Evolutionary conservation across 23 tunicate species (phyloP).

Genomic region (Ascidia mentula): DNA sequence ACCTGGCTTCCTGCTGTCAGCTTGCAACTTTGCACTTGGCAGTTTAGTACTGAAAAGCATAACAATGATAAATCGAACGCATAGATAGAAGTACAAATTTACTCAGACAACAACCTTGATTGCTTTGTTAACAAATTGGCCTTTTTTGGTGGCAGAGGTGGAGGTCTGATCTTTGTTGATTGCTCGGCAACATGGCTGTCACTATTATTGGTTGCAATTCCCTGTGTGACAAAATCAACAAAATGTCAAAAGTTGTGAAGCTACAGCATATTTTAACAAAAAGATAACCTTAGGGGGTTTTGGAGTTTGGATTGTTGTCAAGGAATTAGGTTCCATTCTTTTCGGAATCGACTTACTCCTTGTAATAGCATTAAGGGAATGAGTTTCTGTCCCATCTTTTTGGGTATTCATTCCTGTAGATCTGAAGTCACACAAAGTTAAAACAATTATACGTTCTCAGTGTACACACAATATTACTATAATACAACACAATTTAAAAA

Average conservation of each 20-base stretch:
- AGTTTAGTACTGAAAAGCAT: not conserved
- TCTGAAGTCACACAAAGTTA: not conserved
- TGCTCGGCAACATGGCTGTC: not conserved
- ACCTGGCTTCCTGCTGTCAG: not conserved
- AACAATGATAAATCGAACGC: not conserved
- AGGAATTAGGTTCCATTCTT: not conserved
- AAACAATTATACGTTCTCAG: too few species aligned
- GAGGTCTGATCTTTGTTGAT: conserved; percentile 24
- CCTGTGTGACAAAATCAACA: not conserved
- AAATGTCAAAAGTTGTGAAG: not conserved
- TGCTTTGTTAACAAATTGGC: conserved; percentile 29
- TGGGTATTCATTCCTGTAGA: not conserved
- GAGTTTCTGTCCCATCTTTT: not conserved
- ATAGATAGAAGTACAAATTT: not conserved
- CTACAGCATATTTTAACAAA: not conserved
- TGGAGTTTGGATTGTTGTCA: conserved; percentile 41
- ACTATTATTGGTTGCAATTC: not conserved
- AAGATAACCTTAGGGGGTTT: conserved; percentile 27
- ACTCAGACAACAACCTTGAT: not conserved
- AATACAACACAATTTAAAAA: not conserved
- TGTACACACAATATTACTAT: not conserved
- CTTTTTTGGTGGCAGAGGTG: conserved; percentile 83
- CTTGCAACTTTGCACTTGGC: not conserved
- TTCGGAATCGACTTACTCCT: conserved; percentile 8
- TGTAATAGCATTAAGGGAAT: not conserved